Evolutionary conservation across 37 sponge, comb jelly and placozoan genomes (phyloP).

Genomic region (Theonella swinhoei): DNA sequence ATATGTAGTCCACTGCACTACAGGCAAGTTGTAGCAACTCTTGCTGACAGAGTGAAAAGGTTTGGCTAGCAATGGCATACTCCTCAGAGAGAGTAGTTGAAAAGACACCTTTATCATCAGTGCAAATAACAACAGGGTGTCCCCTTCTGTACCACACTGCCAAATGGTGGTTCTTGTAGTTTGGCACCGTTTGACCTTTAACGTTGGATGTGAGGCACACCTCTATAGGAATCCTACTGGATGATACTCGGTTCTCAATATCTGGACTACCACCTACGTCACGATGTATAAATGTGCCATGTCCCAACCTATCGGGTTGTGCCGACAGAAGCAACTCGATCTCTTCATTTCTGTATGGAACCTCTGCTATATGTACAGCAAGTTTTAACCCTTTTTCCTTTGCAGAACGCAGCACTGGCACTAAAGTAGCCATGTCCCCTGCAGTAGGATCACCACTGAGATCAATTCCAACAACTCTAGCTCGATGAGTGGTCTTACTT

Average conservation of each 20-base stretch:
- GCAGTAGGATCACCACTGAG: constrained; percentile 85
- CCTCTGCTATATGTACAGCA: constrained; percentile 71
- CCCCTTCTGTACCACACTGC: constrained; percentile 43
- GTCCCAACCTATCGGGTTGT: constrained; percentile 76
- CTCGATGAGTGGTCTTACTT: constrained; percentile 1
- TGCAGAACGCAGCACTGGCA: constrained; percentile 61
- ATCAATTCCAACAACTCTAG: constrained; percentile 80
- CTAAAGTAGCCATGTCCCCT: constrained; percentile 38
- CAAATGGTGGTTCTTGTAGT: constrained; percentile 74
- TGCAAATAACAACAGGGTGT: constrained; percentile 72
- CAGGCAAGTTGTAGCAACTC: constrained; percentile 41
- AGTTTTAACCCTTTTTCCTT: constrained; percentile 74
- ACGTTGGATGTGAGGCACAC: constrained; percentile 84
- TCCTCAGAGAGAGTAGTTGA: constrained; percentile 73
- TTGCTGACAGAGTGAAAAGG: constrained; percentile 34
- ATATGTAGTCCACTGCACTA: constrained; percentile 43
- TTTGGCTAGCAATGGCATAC: constrained; percentile 51
- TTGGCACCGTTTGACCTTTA: constrained; percentile 69
- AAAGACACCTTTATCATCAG: constrained; percentile 91
- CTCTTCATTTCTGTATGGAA: constrained; percentile 39
- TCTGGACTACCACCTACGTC: constrained; percentile 53
- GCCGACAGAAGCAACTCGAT: constrained; percentile 41
- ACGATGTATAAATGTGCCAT: constrained; percentile 77
- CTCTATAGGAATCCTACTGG: constrained; percentile 80
- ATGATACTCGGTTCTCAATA: constrained; percentile 31